A percentile compares a stretch with the other conserved stretches of the same genome.
These are phyloP conservation scores for Anadara kagoshimensis DNA, from an alignment of 1,140 invertebrate genomes.

Conservation along the genomic window DNA sequence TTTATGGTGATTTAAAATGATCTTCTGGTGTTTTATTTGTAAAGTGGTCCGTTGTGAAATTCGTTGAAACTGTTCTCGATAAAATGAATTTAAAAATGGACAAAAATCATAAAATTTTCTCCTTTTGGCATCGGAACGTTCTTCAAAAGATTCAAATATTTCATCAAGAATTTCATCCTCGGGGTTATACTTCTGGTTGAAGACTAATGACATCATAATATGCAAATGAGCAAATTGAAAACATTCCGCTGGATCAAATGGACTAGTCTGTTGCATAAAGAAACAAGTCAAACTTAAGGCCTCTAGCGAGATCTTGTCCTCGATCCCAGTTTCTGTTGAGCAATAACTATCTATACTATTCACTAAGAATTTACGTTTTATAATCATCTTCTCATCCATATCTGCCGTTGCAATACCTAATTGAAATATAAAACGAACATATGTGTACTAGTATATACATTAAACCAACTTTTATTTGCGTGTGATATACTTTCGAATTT, in stretches of 20 bases:
- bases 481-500: too few relatives aligned
- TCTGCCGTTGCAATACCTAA: constrained; percentile 58
- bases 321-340: constrained; percentile 36
- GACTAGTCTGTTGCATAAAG: constrained; percentile 38
- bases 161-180: constrained; percentile 52
- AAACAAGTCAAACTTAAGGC: constrained; percentile 44
- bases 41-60: constrained; percentile 35
- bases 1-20: constrained; percentile 57
- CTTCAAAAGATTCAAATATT: constrained; percentile 51
- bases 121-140: constrained; percentile 32
- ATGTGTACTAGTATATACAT: not conserved
- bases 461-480: not conserved
- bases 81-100: constrained; percentile 47
- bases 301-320: constrained; percentile 50
- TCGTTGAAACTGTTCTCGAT: constrained; percentile 33
- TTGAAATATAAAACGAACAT: constrained; percentile 24
- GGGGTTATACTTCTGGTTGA: constrained; percentile 53
- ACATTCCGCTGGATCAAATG: constrained; percentile 49
- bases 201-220: constrained; percentile 56
- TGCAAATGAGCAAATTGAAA: constrained; percentile 56
- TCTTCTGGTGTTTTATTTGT: constrained; percentile 44
- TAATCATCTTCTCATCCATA: constrained; percentile 43
- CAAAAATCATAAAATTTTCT: constrained; percentile 42
- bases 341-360: constrained; percentile 51
- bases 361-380: constrained; percentile 53